These are phyloP conservation scores for Phthorimaea operculella DNA, from an alignment of 1,140 invertebrate genomes.

Conservation along the genomic window DNA sequence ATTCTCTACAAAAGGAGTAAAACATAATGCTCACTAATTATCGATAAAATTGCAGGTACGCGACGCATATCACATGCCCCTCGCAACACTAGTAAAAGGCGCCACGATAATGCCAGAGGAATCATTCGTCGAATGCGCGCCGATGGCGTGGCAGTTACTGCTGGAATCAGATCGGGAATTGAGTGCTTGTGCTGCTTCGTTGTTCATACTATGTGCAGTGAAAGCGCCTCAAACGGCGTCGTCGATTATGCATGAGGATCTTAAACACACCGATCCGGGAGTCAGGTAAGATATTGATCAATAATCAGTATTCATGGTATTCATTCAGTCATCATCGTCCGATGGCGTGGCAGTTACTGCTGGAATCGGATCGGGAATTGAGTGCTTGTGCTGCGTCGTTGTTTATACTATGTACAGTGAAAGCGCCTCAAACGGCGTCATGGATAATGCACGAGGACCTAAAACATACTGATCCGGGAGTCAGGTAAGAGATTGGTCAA, in stretches of 20 bases:
- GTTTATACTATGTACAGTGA: slow-evolving; percentile 92
- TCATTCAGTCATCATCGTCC: too few relatives aligned
- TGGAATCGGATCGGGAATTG: slow-evolving; percentile 84
- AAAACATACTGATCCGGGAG: slow-evolving; percentile 81
- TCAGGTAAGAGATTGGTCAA: slow-evolving; percentile 74
- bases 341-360: slow-evolving; percentile 92
- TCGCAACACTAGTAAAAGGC: slow-evolving; percentile 92
- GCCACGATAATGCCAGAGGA: slow-evolving; percentile 91
- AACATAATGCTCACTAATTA: too few relatives aligned
- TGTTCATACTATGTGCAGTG: slow-evolving; percentile 93
- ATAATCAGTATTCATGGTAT: too few relatives aligned
- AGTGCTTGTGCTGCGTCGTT: slow-evolving; percentile 86
- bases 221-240: slow-evolving; percentile 88
- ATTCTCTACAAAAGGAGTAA: too few relatives aligned
- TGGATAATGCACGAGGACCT: slow-evolving; percentile 90
- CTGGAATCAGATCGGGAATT: slow-evolving; percentile 85
- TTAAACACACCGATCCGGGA: slow-evolving; percentile 84
- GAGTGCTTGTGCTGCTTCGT: slow-evolving; percentile 82
- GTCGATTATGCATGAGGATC: slow-evolving; percentile 86
- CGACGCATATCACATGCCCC: slow-evolving; percentile 89
- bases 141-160: slow-evolving; percentile 94
- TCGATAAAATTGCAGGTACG: slow-evolving; percentile 70
- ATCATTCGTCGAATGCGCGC: slow-evolving; percentile 86
- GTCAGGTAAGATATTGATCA: slow-evolving; percentile 75
- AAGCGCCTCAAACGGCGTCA: slow-evolving; percentile 86